These are phyloP conservation scores for Xestobium rufovillosum DNA, from an alignment of 2,888 invertebrate species.

Conservation along the genomic window DNA sequence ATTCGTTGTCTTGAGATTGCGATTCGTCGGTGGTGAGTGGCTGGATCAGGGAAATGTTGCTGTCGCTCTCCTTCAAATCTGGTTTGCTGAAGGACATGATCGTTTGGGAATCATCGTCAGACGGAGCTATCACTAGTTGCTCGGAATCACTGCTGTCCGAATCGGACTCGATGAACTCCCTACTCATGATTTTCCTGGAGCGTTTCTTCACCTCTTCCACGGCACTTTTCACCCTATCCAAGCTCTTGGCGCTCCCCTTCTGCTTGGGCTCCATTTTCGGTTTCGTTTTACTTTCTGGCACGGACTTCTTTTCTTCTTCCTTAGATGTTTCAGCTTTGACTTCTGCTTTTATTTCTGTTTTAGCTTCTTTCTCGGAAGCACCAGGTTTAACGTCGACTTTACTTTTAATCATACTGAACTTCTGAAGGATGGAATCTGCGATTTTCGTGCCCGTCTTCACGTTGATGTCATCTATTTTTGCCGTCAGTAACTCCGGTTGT, in stretches of 20 bases:
- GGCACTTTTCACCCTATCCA: conserved; percentile 7
- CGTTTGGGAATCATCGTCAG: conserved; percentile 37
- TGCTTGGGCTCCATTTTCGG: conserved; percentile 27
- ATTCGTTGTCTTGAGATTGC: conserved; percentile 24
- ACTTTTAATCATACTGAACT: conserved; percentile 38
- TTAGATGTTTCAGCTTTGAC: background rate
- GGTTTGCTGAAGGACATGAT: conserved; percentile 24
- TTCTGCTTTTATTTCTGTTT: too few species aligned
- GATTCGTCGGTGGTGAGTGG: conserved; percentile 31
- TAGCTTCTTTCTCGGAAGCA: conserved; percentile 22
- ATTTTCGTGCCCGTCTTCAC: conserved; percentile 41
- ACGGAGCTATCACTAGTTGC: conserved; percentile 51
- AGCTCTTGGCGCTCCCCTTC: conserved; percentile 11
- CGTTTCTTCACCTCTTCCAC: conserved; percentile 31
- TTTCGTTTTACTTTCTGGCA: too few species aligned
- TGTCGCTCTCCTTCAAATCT: conserved; percentile 32
- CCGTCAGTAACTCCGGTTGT: conserved; percentile 27
- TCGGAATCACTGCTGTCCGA: conserved; percentile 60
- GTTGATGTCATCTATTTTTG: conserved; percentile 35
- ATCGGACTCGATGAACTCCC: conserved; percentile 52
- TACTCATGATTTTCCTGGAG: conserved; percentile 39
- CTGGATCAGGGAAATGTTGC: conserved; percentile 25
- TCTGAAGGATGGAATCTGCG: conserved; percentile 40
- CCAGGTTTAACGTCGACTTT: conserved; percentile 25
- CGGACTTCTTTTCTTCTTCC: too few species aligned